These are phyloP conservation scores for Lasiurus cinereus DNA, from an alignment of 2,113 vertebrate species.

Conservation along the genomic window DNA sequence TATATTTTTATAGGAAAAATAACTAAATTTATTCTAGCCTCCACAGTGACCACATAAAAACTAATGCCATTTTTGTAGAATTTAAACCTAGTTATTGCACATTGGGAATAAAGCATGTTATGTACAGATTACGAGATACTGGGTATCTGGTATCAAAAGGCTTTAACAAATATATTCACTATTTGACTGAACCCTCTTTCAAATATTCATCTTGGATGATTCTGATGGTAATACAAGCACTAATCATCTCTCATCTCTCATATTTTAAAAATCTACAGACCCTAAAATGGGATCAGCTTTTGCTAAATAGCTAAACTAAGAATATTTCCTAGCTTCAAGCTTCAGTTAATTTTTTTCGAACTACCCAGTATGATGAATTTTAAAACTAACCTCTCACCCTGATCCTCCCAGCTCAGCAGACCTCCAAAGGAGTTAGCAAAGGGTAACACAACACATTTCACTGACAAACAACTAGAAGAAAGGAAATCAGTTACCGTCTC, in stretches of 20 bases:
- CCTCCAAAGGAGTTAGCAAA: slow-evolving; percentile 63
- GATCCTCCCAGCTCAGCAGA: slow-evolving; percentile 18
- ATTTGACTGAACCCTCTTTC: slow-evolving; percentile 30
- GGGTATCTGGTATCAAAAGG: neutral
- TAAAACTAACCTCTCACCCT: slow-evolving; percentile 53
- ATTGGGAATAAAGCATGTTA: neutral
- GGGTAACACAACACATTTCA: slow-evolving; percentile 56
- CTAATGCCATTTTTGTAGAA: neutral
- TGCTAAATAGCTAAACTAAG: slow-evolving; percentile 48
- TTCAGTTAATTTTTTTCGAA: slow-evolving; percentile 38
- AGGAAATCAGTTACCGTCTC: slow-evolving; percentile 91
- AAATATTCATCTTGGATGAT: neutral
- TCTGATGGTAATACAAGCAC: slow-evolving; percentile 5
- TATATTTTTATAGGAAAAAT: slow-evolving; percentile 28
- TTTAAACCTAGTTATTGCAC: neutral
- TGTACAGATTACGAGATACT: neutral
- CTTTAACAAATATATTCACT: slow-evolving; percentile 41
- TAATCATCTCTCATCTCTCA: neutral
- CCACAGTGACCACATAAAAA: neutral
- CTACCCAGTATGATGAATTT: slow-evolving; percentile 27
- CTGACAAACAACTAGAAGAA: slow-evolving; percentile 78
- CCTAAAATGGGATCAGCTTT: slow-evolving; percentile 59
- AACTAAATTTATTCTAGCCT: neutral
- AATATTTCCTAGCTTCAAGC: slow-evolving; percentile 55
- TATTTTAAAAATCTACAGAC: slow-evolving; percentile 58